Conservation (phyloP, 2,888 invertebrate species). For the Bruchidius siliquastri region DNA sequence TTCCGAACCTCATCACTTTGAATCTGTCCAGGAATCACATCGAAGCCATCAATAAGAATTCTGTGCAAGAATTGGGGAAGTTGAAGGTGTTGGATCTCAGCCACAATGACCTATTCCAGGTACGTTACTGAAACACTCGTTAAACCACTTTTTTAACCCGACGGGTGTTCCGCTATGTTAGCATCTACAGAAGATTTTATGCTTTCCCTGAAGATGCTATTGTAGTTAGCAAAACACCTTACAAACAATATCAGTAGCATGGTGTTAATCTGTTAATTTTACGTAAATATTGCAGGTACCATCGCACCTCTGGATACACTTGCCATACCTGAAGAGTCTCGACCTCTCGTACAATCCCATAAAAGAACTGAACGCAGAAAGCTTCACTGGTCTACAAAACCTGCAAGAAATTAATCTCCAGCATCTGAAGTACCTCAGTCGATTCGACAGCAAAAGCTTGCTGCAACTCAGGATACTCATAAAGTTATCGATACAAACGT, state of each 20-base stretch:
- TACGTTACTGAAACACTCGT: slow-evolving; percentile 46
- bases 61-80: slow-evolving; percentile 65
- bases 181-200: no score
- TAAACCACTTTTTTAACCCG: no score
- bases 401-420: slow-evolving; percentile 72
- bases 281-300: slow-evolving; percentile 55
- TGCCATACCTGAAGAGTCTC: slow-evolving; percentile 67
- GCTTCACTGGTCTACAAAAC: slow-evolving; percentile 65
- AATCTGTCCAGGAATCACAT: slow-evolving; percentile 78
- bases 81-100: slow-evolving; percentile 72
- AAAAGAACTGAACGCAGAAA: slow-evolving; percentile 64
- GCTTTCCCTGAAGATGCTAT: no score
- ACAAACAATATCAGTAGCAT: no score
- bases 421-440: slow-evolving; percentile 66
- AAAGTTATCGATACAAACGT: slow-evolving; percentile 66
- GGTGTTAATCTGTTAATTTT: no score
- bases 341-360: slow-evolving; percentile 82
- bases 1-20: slow-evolving; percentile 72
- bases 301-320: slow-evolving; percentile 67
- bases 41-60: slow-evolving; percentile 62
- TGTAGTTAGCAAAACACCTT: no score
- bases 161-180: no score
- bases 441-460: slow-evolving; percentile 71
- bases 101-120: slow-evolving; percentile 61
- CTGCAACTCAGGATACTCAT: slow-evolving; percentile 67